A percentile compares a stretch with the other conserved stretches of the same genome.
Conservation (phyloP, 2,113 vertebrate species). For the Azemiops feae region DNA sequence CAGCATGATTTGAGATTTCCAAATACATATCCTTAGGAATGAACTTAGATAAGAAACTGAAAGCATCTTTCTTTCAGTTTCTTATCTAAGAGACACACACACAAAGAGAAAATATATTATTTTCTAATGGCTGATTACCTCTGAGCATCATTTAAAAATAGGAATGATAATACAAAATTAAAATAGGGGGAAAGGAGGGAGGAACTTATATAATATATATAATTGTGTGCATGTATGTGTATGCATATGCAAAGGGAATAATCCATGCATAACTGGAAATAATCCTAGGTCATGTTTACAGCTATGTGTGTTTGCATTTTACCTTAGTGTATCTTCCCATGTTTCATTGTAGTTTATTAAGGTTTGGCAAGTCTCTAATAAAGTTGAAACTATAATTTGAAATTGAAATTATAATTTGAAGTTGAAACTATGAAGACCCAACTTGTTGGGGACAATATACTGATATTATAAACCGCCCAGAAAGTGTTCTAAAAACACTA, state of each 20-base stretch:
- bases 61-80: not conserved
- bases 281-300: not conserved
- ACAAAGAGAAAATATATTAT: no score
- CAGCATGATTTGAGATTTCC: not conserved
- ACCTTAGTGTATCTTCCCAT: not conserved
- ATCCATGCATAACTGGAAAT: no score
- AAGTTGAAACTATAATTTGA: not conserved
- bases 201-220: no score
- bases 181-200: not conserved
- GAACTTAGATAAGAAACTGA: not conserved
- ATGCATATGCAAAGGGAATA: no score
- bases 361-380: not conserved
- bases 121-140: not conserved
- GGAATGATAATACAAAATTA: not conserved
- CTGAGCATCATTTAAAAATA: not conserved
- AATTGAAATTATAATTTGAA: no score
- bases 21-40: not conserved
- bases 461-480: no score
- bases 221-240: no score
- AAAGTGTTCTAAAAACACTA: not conserved
- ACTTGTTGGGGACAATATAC: no score
- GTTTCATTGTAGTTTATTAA: not conserved
- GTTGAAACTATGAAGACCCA: no score
- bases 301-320: not conserved
- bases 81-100: no score